Conservation (phyloP, 2,797 vertebrate species). For the Sebastes goodei region DNA sequence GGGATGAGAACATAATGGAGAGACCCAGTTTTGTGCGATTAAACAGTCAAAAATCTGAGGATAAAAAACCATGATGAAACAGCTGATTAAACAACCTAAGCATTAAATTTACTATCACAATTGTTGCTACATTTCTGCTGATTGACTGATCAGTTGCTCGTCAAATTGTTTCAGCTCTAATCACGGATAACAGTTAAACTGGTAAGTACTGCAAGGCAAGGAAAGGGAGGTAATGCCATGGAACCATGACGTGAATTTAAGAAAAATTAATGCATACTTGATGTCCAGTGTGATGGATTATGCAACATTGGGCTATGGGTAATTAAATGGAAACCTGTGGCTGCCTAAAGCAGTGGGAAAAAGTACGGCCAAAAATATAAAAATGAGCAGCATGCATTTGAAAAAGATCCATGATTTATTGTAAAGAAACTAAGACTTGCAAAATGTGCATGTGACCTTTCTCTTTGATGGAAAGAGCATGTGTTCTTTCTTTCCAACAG, state of each 20-base stretch:
- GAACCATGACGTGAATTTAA: neutral
- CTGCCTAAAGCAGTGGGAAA: neutral
- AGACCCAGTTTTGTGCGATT: neutral
- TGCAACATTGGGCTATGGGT: neutral
- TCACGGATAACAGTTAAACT: neutral
- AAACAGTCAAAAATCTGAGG: neutral
- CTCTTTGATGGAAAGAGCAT: neutral
- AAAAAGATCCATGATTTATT: neutral
- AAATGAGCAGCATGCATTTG: neutral
- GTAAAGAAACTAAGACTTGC: neutral
- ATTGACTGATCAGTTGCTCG: neutral
- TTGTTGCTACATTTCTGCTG: neutral
- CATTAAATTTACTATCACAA: neutral
- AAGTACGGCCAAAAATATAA: neutral
- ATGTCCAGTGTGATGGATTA: neutral
- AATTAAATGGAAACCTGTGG: neutral
- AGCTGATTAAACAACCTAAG: neutral
- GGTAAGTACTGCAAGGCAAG: neutral
- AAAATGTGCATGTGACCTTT: neutral
- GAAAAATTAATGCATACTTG: neutral
- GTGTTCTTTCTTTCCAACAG: neutral
- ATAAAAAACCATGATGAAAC: neutral
- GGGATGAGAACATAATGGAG: too few relatives aligned
- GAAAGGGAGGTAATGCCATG: neutral
- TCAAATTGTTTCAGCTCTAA: neutral